Conservation (phyloP, 1,140 invertebrate species). For the Asobara japonica region DNA sequence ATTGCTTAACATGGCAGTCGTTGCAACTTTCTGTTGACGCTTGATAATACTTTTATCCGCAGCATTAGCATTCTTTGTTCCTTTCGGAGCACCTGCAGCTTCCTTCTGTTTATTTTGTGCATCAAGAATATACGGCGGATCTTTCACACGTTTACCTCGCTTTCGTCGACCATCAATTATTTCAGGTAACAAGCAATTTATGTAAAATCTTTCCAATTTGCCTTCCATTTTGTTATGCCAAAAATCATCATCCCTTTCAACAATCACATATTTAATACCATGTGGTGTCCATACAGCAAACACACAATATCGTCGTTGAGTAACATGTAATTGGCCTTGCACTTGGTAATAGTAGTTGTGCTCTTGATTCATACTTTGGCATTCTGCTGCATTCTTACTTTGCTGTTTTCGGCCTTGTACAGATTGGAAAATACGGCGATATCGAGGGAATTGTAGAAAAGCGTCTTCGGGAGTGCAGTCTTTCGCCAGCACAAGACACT, state of each 20-base stretch:
- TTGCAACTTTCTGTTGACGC: background rate
- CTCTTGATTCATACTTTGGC: constrained; percentile 36
- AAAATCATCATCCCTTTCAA: constrained; percentile 36
- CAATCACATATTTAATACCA: constrained; percentile 33
- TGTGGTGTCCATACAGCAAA: constrained; percentile 40
- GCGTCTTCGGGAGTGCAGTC: background rate
- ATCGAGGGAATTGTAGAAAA: background rate
- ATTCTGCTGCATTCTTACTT: background rate
- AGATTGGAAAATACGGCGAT: constrained; percentile 30
- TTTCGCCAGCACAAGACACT: constrained; percentile 22
- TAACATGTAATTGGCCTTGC: constrained; percentile 47
- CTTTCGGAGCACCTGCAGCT: background rate
- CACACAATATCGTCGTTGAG: constrained; percentile 37
- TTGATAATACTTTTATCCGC: background rate
- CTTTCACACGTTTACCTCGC: constrained; percentile 20
- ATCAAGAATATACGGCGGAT: constrained; percentile 15
- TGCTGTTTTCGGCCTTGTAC: too few relatives aligned
- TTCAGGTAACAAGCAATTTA: constrained; percentile 50
- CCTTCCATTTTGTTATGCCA: constrained; percentile 33
- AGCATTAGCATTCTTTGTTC: background rate
- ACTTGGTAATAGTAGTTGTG: constrained; percentile 49
- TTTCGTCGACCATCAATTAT: constrained; percentile 47
- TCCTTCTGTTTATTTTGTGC: background rate
- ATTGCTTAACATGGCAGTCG: background rate
- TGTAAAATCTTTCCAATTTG: constrained; percentile 46